Percentiles rank a stretch among this genome's conserved stretches.
Evolutionary conservation across 2,888 invertebrate species (phyloP).

Genomic region (Acronicta alni): DNA sequence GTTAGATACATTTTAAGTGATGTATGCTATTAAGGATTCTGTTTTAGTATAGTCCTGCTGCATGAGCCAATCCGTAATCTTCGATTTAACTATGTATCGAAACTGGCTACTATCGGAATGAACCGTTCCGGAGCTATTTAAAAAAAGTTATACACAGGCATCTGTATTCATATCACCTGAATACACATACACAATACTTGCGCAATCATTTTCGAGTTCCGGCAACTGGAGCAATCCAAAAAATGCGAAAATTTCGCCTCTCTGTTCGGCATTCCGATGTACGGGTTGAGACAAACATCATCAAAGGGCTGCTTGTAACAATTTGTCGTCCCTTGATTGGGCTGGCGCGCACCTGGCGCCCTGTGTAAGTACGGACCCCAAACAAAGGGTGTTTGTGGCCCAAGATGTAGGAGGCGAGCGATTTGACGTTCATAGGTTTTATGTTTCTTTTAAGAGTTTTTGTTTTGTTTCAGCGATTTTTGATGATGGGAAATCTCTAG

Average conservation of each 20-base stretch:
- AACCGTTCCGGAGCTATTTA: not conserved
- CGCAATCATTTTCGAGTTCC: constrained; percentile 5
- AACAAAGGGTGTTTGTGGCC: constrained; percentile 74
- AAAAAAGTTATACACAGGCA: not conserved
- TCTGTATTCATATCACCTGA: not conserved
- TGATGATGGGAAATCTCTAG: too few species aligned
- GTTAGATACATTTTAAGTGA: too few species aligned
- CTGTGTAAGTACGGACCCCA: constrained; percentile 78
- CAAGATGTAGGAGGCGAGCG: constrained; percentile 35
- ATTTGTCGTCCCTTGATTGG: constrained; percentile 84
- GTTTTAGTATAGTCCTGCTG: too few species aligned
- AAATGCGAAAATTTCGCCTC: constrained; percentile 38
- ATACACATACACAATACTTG: constrained; percentile 2
- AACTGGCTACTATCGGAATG: too few species aligned
- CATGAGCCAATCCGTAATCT: too few species aligned
- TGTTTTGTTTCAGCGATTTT: too few species aligned
- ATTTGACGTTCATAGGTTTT: not conserved
- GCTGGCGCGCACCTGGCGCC: constrained; percentile 80
- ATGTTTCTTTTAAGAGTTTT: constrained; percentile 4
- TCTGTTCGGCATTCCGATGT: constrained; percentile 59
- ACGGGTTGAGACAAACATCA: constrained; percentile 72
- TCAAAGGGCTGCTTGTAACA: constrained; percentile 80
- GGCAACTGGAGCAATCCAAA: constrained; percentile 18
- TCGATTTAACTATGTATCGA: too few species aligned
- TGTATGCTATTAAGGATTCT: too few species aligned